These are phyloP conservation scores for Erythrolamprus reginae DNA, from an alignment of 2,113 vertebrate genomes.

Conservation along the genomic window DNA sequence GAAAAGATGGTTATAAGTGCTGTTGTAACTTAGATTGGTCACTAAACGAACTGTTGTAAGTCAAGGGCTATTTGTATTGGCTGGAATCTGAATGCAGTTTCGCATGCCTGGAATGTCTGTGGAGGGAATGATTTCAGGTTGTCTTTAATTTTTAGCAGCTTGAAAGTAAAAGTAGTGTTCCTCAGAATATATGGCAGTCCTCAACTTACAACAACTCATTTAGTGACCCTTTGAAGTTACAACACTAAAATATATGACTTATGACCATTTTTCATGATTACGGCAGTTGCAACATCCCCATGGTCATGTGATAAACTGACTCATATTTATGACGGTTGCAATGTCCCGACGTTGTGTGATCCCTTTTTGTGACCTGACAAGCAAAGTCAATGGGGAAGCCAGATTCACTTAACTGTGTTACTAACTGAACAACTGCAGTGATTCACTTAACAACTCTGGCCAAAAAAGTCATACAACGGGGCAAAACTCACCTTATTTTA, in stretches of 20 bases:
- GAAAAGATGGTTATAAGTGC: no score
- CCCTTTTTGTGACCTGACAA: not conserved
- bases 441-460: not conserved
- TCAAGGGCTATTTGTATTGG: not conserved
- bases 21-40: no score
- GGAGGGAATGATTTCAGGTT: not conserved
- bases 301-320: not conserved
- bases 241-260: not conserved
- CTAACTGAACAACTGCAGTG: not conserved
- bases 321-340: not conserved
- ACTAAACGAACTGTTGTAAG: no score
- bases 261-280: not conserved
- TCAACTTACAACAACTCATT: not conserved
- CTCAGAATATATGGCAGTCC: not conserved
- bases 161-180: not conserved
- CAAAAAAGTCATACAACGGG: not conserved
- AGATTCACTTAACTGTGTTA: not conserved
- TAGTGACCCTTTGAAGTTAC: not conserved
- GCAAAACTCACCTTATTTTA: not conserved
- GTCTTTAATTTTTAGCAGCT: not conserved
- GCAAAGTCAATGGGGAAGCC: not conserved
- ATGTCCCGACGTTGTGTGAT: not conserved
- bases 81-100: not conserved
- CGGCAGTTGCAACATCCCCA: not conserved
- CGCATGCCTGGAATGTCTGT: not conserved